These are phyloP conservation scores for Toxostoma redivivum DNA, from an alignment of 2,113 vertebrate genomes.

Conservation along the genomic window DNA sequence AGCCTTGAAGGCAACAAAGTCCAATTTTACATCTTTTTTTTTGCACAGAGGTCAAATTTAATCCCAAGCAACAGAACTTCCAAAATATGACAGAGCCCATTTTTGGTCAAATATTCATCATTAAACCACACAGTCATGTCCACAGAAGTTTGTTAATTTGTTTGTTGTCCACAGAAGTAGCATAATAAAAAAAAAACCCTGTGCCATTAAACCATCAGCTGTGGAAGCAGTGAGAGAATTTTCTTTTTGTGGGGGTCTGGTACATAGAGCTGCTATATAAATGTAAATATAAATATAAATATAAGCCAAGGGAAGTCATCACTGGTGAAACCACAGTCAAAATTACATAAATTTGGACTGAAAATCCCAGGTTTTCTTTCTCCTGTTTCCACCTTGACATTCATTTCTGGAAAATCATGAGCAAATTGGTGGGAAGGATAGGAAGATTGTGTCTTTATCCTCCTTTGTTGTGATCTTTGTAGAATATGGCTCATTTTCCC, in stretches of 20 bases:
- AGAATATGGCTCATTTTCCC: neutral
- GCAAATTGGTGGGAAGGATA: neutral
- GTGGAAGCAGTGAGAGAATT: neutral
- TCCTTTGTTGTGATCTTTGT: neutral
- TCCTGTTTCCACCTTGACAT: neutral
- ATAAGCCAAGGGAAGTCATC: neutral
- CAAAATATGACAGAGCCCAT: neutral
- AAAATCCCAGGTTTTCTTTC: neutral
- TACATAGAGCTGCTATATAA: neutral
- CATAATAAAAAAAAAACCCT: neutral
- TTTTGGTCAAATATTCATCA: neutral
- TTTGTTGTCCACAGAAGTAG: neutral
- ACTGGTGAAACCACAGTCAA: neutral
- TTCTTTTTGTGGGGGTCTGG: neutral
- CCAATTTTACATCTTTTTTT: neutral
- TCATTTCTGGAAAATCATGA: neutral
- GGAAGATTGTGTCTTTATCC: neutral
- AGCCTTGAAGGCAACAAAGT: neutral
- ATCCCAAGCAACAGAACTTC: neutral
- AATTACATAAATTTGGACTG: neutral
- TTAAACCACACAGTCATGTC: rapidly evolving
- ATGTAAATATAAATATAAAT: too few relatives aligned
- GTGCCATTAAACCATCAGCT: neutral
- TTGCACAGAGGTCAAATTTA: neutral
- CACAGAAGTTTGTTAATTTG: neutral